These are phyloP conservation scores for Bombylius major DNA, from an alignment of 2,888 invertebrate species.

Conservation along the genomic window DNA sequence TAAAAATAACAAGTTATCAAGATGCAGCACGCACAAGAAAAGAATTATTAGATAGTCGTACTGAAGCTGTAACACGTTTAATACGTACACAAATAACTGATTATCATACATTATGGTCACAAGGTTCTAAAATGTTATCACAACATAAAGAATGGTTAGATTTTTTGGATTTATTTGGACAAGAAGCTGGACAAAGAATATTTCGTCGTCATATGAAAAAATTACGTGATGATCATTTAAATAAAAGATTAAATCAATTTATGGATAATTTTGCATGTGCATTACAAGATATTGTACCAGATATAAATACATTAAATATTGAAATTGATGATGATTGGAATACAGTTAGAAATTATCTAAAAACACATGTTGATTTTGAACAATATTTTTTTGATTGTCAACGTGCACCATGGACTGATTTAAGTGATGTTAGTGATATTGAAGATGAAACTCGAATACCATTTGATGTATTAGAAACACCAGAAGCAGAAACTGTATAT, in stretches of 20 bases:
- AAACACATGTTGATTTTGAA: conserved; percentile 84
- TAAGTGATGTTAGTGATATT: conserved; percentile 47
- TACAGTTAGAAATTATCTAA: conserved; percentile 70
- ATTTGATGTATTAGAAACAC: conserved; percentile 79
- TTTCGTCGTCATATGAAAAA: conserved; percentile 69
- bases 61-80: conserved; percentile 78
- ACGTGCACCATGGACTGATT: conserved; percentile 64
- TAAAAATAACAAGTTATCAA: conserved; percentile 56
- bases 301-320: conserved; percentile 51
- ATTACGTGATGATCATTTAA: conserved; percentile 67
- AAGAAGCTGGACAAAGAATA: conserved; percentile 64
- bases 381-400: conserved; percentile 82
- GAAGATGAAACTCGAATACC: conserved; percentile 69
- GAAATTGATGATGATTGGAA: conserved; percentile 67
- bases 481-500: conserved; percentile 85
- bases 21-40: conserved; percentile 79
- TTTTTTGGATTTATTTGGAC: conserved; percentile 80
- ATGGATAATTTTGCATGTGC: conserved; percentile 65
- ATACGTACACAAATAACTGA: conserved; percentile 74
- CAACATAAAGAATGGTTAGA: conserved; percentile 81
- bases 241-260: conserved; percentile 61
- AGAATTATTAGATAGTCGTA: conserved; percentile 79
- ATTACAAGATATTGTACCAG: conserved; percentile 65
- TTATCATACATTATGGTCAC: conserved; percentile 75
- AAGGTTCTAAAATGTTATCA: conserved; percentile 71